Percentiles rank a stretch among this genome's conserved stretches.
phyloP scores from a whole-genome alignment of 2,113 vertebrate genomes.

The Coryphaenoides rupestris region DNA sequence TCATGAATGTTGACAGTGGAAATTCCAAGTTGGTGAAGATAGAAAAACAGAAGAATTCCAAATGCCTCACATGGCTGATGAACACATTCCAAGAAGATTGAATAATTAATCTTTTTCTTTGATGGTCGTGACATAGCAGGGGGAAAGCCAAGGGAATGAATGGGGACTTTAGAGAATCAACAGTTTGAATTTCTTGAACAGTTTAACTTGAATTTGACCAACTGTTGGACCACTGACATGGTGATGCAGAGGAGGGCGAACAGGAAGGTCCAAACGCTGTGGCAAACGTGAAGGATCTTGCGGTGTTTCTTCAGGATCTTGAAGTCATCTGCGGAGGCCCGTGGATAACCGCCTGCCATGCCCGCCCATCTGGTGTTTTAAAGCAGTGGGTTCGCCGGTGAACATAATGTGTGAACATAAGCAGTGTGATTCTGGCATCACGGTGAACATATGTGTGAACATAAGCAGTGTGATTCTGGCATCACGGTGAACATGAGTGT shows the following conservation, averaged over 20 bases:
- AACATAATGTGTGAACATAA: too few relatives aligned
- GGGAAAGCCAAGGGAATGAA: slow-evolving; percentile 13
- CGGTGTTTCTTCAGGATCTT: slow-evolving; percentile 89
- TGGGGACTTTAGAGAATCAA: not conserved
- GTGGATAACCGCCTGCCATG: slow-evolving; percentile 98
- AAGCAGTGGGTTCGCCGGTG: too few relatives aligned
- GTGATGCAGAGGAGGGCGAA: slow-evolving; percentile 89
- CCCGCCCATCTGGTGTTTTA: slow-evolving; percentile 93
- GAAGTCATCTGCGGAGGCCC: slow-evolving; percentile 93
- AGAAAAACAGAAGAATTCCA: too few relatives aligned
- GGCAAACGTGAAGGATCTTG: slow-evolving; percentile 88
- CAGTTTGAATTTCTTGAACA: not conserved
- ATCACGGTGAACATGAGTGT: too few relatives aligned
- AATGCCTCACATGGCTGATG: not conserved
- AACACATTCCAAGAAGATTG: not conserved
- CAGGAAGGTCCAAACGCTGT: slow-evolving; percentile 87
- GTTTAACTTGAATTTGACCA: slow-evolving; percentile 4
- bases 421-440: too few relatives aligned
- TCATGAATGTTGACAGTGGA: too few relatives aligned
- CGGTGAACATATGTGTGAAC: too few relatives aligned
- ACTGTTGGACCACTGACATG: slow-evolving; percentile 78
- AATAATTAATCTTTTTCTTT: slow-evolving; percentile 15
- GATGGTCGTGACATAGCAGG: too few relatives aligned
- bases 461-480: too few relatives aligned
- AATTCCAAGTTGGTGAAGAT: too few relatives aligned